Evolutionary conservation across 2,113 vertebrate genomes (phyloP).

Genomic region (Sorex araneus): DNA sequence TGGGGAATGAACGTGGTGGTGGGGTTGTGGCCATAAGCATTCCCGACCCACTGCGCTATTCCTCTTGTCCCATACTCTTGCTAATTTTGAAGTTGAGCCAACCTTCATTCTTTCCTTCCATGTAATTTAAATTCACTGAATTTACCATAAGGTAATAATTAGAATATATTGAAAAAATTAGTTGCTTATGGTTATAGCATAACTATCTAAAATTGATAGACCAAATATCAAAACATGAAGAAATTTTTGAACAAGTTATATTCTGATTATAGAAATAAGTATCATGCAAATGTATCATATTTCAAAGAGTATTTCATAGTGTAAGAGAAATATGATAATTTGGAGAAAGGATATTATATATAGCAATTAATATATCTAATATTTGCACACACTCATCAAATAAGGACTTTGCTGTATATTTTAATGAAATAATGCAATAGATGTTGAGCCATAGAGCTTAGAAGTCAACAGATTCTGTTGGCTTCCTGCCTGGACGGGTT

Average conservation of each 20-base stretch:
- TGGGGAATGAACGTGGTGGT: too few species aligned
- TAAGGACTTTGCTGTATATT: neutral
- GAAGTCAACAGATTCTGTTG: neutral
- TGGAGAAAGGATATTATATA: neutral
- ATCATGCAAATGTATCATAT: neutral
- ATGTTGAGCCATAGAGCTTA: neutral
- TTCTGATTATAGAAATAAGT: neutral
- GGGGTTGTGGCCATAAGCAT: too few species aligned
- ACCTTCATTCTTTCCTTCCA: neutral
- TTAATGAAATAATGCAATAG: too few species aligned
- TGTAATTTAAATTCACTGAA: neutral
- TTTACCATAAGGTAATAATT: neutral
- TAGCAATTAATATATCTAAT: conserved; percentile 12
- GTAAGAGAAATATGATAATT: neutral
- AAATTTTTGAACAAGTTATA: conserved; percentile 22
- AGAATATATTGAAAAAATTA: neutral
- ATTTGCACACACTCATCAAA: neutral
- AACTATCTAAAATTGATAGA: conserved; percentile 8
- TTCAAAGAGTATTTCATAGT: conserved; percentile 13
- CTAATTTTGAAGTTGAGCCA: neutral
- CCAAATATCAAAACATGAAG: neutral
- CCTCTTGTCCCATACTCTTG: too few species aligned
- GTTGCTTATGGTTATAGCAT: neutral
- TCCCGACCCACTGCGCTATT: too few species aligned
- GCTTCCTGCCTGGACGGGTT: neutral